These are phyloP conservation scores for Zosterops lateralis DNA, from an alignment of 2,113 vertebrate genomes.

Conservation along the genomic window DNA sequence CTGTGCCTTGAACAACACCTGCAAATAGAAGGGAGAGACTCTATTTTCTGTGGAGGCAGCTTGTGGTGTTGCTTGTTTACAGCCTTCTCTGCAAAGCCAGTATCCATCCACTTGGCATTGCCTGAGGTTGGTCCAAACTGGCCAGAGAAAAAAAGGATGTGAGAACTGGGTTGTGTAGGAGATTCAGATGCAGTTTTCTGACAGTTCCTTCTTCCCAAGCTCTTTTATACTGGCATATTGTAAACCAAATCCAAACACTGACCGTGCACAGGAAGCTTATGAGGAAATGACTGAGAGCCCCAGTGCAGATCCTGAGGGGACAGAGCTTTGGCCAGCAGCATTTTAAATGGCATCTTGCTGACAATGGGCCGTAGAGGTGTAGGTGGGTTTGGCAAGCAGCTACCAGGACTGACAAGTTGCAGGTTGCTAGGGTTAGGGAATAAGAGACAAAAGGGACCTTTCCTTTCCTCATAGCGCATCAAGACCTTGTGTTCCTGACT, in stretches of 20 bases:
- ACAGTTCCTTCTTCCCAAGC: not conserved
- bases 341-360: not conserved
- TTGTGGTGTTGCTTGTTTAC: not conserved
- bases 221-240: not conserved
- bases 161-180: not conserved
- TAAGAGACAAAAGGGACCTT: not conserved
- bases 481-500: not conserved
- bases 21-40: not conserved
- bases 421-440: not conserved
- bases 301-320: not conserved
- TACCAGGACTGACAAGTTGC: not conserved
- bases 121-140: rapidly evolving
- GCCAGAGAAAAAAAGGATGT: not conserved
- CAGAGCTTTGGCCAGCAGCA: not conserved
- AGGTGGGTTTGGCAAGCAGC: not conserved
- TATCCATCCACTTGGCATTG: rapidly evolving
- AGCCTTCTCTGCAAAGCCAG: not conserved
- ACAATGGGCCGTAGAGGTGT: not conserved
- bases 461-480: not conserved
- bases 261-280: not conserved
- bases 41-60: not conserved
- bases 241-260: not conserved
- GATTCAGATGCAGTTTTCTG: not conserved
- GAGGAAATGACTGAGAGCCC: not conserved
- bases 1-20: not conserved